Percentiles rank a stretch among this genome's conserved stretches.
Conservation (phyloP, 2,888 invertebrate genomes). For the Esperia sulphurella region DNA sequence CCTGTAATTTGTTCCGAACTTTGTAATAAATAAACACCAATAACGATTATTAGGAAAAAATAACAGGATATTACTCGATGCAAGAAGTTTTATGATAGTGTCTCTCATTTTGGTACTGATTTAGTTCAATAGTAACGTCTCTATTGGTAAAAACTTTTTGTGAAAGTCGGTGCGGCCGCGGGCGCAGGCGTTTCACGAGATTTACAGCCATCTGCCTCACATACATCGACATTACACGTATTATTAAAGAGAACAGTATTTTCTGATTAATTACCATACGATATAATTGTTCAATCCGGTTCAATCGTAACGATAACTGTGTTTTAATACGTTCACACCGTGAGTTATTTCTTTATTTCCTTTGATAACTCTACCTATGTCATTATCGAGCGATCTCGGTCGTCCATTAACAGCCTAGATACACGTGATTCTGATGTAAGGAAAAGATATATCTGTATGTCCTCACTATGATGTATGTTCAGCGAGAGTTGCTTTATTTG, state of each 20-base stretch:
- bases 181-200: constrained; percentile 58
- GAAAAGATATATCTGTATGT: background rate
- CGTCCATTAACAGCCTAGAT: constrained; percentile 6
- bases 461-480: background rate
- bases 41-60: constrained; percentile 78
- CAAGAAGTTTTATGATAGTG: constrained; percentile 61
- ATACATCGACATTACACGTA: constrained; percentile 68
- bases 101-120: constrained; percentile 54
- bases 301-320: constrained; percentile 48
- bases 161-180: constrained; percentile 65
- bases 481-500: background rate
- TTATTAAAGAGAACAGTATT: constrained; percentile 65
- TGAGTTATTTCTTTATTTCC: constrained; percentile 62
- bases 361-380: constrained; percentile 37
- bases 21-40: constrained; percentile 79
- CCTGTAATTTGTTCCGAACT: constrained; percentile 74
- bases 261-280: constrained; percentile 68
- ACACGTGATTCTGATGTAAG: background rate
- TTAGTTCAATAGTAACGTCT: constrained; percentile 70
- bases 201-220: constrained; percentile 63
- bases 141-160: constrained; percentile 68
- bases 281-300: constrained; percentile 64
- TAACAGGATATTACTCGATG: constrained; percentile 74
- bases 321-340: constrained; percentile 58
- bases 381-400: constrained; percentile 35